phyloP scores from a whole-genome alignment of 1,140 invertebrate species.

The Triops cancriformis region DNA sequence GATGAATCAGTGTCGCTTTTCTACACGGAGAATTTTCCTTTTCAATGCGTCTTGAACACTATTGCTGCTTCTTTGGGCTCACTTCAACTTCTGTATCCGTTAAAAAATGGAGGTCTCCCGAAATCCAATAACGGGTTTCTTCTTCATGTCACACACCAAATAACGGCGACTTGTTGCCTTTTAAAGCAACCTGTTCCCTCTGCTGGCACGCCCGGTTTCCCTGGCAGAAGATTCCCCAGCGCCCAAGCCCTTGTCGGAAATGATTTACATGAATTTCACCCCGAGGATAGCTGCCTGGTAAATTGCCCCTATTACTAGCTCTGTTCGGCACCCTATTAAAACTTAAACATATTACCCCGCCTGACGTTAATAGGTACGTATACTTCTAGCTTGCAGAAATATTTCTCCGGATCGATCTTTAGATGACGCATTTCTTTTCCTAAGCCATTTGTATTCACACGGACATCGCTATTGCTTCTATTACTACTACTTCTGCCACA shows the following conservation, averaged over 20 bases:
- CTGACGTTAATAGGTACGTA: slow-evolving; percentile 1
- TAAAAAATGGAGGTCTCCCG: not conserved
- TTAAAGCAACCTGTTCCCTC: not conserved
- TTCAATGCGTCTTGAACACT: too few species aligned
- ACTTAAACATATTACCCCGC: not conserved
- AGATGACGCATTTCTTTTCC: not conserved
- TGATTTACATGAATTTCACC: slow-evolving; percentile 5
- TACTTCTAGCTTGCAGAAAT: not conserved
- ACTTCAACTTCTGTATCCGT: not conserved
- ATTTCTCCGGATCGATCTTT: not conserved
- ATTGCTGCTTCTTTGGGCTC: too few species aligned
- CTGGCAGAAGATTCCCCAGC: not conserved
- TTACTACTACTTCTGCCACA: too few species aligned
- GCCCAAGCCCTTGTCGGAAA: not conserved
- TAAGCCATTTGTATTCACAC: not conserved
- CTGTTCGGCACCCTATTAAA: slow-evolving; percentile 9
- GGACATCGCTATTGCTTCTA: too few species aligned
- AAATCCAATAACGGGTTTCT: not conserved
- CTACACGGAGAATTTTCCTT: too few species aligned
- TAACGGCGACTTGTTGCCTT: slow-evolving; percentile 9
- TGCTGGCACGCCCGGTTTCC: not conserved
- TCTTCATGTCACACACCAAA: not conserved
- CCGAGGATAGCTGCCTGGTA: not conserved
- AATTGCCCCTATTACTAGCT: not conserved
- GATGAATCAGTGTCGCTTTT: too few species aligned